Evolutionary conservation across 1,140 invertebrate species (phyloP), one percentile per base, ranked within the genome.

Genomic region (Thalassaphorura encarpata): DNA sequence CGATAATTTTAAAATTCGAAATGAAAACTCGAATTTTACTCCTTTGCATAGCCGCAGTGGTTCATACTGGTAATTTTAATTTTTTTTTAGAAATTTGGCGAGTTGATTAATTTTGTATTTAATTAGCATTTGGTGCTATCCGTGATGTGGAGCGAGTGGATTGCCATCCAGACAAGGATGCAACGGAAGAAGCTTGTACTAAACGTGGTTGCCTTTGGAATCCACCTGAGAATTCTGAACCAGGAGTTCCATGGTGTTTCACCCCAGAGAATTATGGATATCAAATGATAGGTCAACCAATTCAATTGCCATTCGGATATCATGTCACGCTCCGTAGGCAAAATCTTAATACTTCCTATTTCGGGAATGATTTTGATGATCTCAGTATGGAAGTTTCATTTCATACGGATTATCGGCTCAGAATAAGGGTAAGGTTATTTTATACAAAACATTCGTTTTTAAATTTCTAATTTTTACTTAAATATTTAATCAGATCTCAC

Each of bases 161-260:
- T 33, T 51, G 48, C 31, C 48, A 51, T 23, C 48, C 48, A 18
- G 27, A 51, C n/a, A 15, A 4, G 21, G 23, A 23, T 33, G 48
- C 29, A 3, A 19, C 28, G 11, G 48, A 51, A 39, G 28, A 5
- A 33, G 16, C 4, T 13, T 51, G 48, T 19, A 4, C 33, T 4
- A 29, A 4, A 21, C 6, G 29, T 4, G 48, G 48, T 4, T 51
- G 48, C 29, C n/a, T 39, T 23, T 51, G 48, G 48, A 31, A 29
- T 23, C 6, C 29, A 18, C 27, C 27, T 6, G 24, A 18, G 8
- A 18, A 5, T 24, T 21, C 21, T 47, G 45, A 6, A 13, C 28
- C 28, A 13, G 27, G 48, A 6, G 19, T 18, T 4, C 48, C 48
- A 33, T 29, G 13, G 4, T 51, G 48, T 26, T 31, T 19, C 23